Evolutionary conservation across 2,888 invertebrate species (phyloP), one percentile per base, ranked within the genome.

Genomic region (Callimorpha dominula): DNA sequence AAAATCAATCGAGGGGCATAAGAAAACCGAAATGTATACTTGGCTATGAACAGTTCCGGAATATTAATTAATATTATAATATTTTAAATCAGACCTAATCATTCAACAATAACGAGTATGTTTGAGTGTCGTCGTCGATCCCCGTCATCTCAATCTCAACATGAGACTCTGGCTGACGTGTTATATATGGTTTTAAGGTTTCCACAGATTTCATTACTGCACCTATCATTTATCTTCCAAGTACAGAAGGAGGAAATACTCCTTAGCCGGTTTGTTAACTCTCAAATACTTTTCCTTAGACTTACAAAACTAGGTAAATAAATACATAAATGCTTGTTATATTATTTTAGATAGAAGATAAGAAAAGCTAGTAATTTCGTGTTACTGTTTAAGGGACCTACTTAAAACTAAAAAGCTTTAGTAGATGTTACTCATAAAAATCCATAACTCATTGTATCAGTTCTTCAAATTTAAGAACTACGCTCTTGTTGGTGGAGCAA

Each of bases 81-180:
- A 11, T 57, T 20, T 49, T 5, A 52, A 54, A 67, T 7, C 15
- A 54, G 49, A n/a, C 50, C 69, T 42, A 69, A 69, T 63, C 7
- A 8, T 31, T 46, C 9, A 68, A 68, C 71, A 65, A 50, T 74
- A 68, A 65, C 49, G 11, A 54, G 54, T 14, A 62, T 66, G 40
- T 31, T 62, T 9, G 14, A 31, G 54, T 67, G 70, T 71, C 68
- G 57, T 65, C 68, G 43, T 50, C 65, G 85, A 87, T 89, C 89
- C 87, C 86, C 85, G 89, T 90, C 92, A 91, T 91, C 88, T 90
- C 88, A 88, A 91, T 91, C 90, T 90, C 90, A 81, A 85, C 86
- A 87, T 82, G 86, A 85, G 83, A 83, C 86, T 82, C 83, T 76
- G 80, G 83, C 67, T 82, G 85, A 86, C 84, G 79, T 79, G 75